Evolutionary conservation across 2,888 invertebrate genomes (phyloP).

Genomic region (Agrotis ipsilon): DNA sequence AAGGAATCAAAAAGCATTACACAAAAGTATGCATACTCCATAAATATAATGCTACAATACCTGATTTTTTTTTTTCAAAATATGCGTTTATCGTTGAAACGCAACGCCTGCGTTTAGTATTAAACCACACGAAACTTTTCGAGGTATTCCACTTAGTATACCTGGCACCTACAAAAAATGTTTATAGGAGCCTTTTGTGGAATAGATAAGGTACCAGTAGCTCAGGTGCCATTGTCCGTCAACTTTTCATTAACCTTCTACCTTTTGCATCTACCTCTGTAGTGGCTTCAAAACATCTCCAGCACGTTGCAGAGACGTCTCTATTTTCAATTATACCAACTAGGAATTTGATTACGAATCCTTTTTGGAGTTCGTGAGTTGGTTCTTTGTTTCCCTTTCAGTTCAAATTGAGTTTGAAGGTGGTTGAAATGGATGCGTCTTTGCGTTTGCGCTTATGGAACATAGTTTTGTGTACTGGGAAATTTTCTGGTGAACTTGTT

Average conservation of each 20-base stretch:
- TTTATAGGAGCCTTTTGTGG: no score
- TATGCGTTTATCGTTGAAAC: no score
- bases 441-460: neutral
- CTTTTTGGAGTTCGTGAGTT: conserved; percentile 57
- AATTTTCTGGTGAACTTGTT: neutral
- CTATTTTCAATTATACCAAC: conserved; percentile 62
- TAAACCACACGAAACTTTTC: no score
- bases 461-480: neutral
- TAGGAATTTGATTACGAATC: conserved; percentile 63
- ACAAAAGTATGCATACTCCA: no score
- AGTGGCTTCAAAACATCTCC: conserved; percentile 43
- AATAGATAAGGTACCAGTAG: no score
- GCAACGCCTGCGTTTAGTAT: no score
- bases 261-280: conserved; percentile 17
- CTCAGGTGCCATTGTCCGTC: no score
- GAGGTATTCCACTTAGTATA: no score
- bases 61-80: no score
- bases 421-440: conserved; percentile 35
- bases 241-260: conserved; percentile 28
- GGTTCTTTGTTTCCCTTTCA: conserved; percentile 48
- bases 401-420: conserved; percentile 48
- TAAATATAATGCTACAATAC: no score
- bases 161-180: no score
- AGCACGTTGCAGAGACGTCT: conserved; percentile 50
- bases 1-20: no score